Evolutionary conservation across 2,113 vertebrate genomes (phyloP).

Genomic region (Perccottus glenii): DNA sequence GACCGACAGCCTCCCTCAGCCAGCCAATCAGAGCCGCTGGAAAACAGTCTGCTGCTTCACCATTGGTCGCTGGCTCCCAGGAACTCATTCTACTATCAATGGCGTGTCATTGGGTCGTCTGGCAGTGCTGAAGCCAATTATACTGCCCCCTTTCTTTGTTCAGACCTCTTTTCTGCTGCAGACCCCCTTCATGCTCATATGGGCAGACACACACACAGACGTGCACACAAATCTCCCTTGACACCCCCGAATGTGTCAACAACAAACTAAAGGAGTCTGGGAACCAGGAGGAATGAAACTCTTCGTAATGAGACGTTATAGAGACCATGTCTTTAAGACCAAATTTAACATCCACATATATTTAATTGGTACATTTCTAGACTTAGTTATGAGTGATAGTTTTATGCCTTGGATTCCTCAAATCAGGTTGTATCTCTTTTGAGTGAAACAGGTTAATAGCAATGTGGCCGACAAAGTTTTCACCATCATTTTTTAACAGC

Average conservation of each 20-base stretch:
- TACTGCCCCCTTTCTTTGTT: conserved; percentile 66
- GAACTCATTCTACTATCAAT: conserved; percentile 71
- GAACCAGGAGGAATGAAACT: conserved; percentile 48
- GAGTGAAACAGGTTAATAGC: no score
- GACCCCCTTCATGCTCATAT: conserved; percentile 51
- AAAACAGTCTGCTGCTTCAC: conserved; percentile 58
- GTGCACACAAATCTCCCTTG: conserved; percentile 39
- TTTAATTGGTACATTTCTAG: no score
- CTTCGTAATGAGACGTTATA: conserved; percentile 50
- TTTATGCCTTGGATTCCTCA: no score
- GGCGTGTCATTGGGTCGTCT: conserved; percentile 72
- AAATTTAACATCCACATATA: neutral
- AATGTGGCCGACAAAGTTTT: no score
- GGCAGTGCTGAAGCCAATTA: conserved; percentile 70
- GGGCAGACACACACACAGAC: conserved; percentile 35
- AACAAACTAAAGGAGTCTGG: conserved; percentile 55
- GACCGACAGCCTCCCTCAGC: conserved; percentile 67
- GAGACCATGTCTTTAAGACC: conserved; percentile 5
- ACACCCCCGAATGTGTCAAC: conserved; percentile 45
- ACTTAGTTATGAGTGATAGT: no score
- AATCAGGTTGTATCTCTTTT: no score
- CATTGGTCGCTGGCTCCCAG: conserved; percentile 68
- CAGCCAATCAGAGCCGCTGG: conserved; percentile 72
- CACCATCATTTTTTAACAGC: no score
- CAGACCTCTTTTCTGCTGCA: conserved; percentile 46